A percentile compares a stretch with the other conserved stretches of the same genome.
Conservation (phyloP, 2,113 vertebrate species). For the Pelodiscus sinensis region DNA sequence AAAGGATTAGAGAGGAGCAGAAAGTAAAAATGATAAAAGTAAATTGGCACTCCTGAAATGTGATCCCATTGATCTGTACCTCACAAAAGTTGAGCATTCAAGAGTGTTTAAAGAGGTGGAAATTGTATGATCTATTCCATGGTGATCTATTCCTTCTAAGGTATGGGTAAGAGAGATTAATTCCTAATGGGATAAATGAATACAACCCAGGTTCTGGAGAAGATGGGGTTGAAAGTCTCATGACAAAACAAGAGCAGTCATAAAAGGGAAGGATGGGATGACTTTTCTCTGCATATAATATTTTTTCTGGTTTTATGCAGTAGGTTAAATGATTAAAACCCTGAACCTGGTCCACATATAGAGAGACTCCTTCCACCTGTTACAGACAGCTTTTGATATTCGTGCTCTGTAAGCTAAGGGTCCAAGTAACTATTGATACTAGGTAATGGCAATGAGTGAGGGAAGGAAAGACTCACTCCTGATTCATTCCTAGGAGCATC, state of each 20-base stretch:
- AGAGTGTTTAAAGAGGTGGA: neutral
- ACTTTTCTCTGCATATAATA: neutral
- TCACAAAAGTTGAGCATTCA: neutral
- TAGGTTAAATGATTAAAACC: neutral
- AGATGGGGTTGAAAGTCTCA: neutral
- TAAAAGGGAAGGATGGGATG: slow-evolving; percentile 3
- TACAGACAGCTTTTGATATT: neutral
- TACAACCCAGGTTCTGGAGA: neutral
- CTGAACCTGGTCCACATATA: neutral
- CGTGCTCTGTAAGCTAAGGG: neutral
- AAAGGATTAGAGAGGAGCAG: neutral
- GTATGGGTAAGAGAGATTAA: neutral
- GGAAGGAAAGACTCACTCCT: neutral
- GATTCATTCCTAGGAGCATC: neutral
- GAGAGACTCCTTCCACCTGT: neutral
- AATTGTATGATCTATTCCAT: neutral
- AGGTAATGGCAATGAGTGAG: slow-evolving; percentile 3
- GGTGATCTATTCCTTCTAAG: too few species aligned
- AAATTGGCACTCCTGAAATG: fast-evolving
- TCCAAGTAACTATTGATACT: neutral
- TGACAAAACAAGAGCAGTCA: neutral
- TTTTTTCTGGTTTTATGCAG: neutral
- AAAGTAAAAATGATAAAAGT: fast-evolving
- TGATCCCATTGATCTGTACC: fast-evolving
- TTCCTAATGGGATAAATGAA: neutral